Evolutionary conservation across 2,888 invertebrate species (phyloP), one percentile per base, ranked within the genome.

Genomic region (Zeuzera pyrina): DNA sequence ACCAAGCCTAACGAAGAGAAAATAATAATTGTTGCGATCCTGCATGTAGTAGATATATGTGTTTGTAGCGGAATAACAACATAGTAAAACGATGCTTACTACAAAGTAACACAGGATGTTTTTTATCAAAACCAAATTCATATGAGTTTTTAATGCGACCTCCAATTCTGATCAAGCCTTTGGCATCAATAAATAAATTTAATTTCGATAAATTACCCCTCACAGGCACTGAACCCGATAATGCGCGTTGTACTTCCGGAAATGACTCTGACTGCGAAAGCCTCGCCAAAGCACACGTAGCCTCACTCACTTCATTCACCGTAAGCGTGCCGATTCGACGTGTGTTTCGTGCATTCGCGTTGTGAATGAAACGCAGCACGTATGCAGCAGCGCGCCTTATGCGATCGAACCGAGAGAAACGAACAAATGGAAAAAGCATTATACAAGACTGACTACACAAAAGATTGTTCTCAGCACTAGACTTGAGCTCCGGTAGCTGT

Each of bases 41-140:
- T 0, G 34, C 38, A 19, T 42, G 44, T 2, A 40, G 15, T 12
- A 35, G 25, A 7, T 27, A 30, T 22, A 11, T 25, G 14, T 41
- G 43, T 13, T 43, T 34, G 21, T 35, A 15, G 2, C 30, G 15
- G 19, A 33, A 34, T 12, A 43, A 26, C 10, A 43, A 29, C 5
- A 19, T 8, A 3, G 41, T 29, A 24, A 39, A 34, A 1, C 10
- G 25, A 33, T 43, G 37, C 23, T 35, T 39, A 7, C 35, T 13
- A 2, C n/a, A 32, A 12, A 43, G 15, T 12, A 43, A 28, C 7
- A 37, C 19, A 6, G 39, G 42, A 22, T 40, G 38, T 12, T 30
- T 35, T 32, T 40, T 38, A 29, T 37, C 16, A 15, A 21, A 40
- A 12, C 28, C 13, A 22, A 38, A 41, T 4, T 32, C 21, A 15